These are phyloP conservation scores for Zosterops japonicus DNA, from an alignment of 2,113 vertebrate genomes.

Conservation along the genomic window DNA sequence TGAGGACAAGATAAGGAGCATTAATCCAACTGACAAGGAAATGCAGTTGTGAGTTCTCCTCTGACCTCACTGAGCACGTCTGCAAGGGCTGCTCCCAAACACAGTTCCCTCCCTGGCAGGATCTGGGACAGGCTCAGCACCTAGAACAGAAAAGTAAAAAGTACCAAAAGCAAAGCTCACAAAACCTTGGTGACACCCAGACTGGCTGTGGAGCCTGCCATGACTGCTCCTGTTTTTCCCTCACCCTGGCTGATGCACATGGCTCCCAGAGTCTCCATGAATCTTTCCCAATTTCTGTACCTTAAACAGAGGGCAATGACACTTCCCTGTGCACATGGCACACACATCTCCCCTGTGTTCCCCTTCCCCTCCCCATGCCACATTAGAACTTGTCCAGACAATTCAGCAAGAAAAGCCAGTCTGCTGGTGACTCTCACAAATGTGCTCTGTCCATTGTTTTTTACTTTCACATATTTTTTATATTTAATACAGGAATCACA, in stretches of 20 bases:
- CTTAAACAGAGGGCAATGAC: neutral
- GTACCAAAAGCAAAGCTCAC: neutral
- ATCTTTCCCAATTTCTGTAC: neutral
- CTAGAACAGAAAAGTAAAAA: neutral
- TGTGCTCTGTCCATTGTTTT: neutral
- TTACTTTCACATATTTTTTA: neutral
- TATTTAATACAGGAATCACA: neutral
- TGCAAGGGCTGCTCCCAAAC: neutral
- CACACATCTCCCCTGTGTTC: rapidly evolving
- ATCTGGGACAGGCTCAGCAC: neutral
- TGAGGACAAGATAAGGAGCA: neutral
- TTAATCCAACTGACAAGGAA: neutral
- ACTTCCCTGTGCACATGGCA: neutral
- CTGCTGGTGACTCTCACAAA: neutral
- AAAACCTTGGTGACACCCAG: neutral
- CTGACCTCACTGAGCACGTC: neutral
- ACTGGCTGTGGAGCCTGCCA: neutral
- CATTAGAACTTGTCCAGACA: neutral
- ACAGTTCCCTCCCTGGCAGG: neutral
- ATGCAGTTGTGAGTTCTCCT: neutral
- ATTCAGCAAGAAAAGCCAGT: neutral
- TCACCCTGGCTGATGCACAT: neutral
- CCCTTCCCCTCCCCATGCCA: neutral
- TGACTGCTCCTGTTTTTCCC: neutral
- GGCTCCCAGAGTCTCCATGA: neutral